These are phyloP conservation scores for Bombus huntii DNA, from an alignment of 1,140 invertebrate genomes.

Conservation along the genomic window DNA sequence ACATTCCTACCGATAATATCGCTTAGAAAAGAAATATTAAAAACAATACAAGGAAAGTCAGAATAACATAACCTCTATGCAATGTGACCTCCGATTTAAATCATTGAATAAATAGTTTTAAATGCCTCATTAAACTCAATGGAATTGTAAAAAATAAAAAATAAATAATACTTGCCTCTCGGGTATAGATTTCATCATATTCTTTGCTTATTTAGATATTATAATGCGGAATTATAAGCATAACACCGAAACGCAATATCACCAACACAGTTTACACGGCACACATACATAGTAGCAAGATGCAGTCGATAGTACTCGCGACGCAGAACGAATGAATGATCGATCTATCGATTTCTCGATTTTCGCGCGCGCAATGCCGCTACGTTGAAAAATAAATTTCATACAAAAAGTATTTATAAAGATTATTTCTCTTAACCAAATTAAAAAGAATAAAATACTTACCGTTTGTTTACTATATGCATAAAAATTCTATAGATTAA, in stretches of 20 bases:
- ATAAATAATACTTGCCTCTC: conserved; percentile 64
- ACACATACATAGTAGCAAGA: conserved; percentile 57
- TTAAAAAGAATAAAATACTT: conserved; percentile 1
- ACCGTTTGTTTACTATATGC: not conserved
- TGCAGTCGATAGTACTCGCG: conserved; percentile 45
- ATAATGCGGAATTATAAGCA: conserved; percentile 48
- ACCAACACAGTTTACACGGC: conserved; percentile 55
- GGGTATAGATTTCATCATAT: conserved; percentile 72
- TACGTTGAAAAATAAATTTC: not conserved
- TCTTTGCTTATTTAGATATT: conserved; percentile 43
- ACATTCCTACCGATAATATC: too few species aligned
- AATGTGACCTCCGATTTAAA: conserved; percentile 41
- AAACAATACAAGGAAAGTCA: not conserved
- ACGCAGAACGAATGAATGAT: conserved; percentile 40
- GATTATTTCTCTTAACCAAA: not conserved
- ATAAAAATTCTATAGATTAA: not conserved
- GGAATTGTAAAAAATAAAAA: not conserved
- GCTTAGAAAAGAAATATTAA: not conserved
- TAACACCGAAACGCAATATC: conserved; percentile 61
- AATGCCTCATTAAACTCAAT: not conserved
- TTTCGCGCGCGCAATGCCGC: conserved; percentile 23
- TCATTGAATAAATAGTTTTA: conserved; percentile 4
- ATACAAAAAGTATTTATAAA: not conserved
- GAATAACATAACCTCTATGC: conserved; percentile 69
- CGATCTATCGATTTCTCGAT: conserved; percentile 65